Base-by-base conservation (phyloP, 2,113 vertebrate species). In the Acanthisitta chloris region DNA sequence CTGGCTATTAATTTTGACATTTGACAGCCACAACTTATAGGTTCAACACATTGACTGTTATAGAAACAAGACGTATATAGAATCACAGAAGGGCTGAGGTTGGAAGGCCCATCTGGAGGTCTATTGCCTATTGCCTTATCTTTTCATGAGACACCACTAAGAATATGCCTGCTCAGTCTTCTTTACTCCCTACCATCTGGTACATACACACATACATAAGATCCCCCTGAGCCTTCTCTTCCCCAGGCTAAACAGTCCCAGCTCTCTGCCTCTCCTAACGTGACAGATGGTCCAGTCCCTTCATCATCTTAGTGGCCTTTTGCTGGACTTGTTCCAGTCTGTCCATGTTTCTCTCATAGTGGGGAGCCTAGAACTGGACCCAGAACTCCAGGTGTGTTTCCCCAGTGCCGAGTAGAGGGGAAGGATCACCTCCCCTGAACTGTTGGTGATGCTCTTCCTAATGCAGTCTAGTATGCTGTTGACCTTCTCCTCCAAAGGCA, bases 131-230 rank as follows among this genome's bases (percentile, higher is more conserved):
- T 3, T 76, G 46, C 76, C 71, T 91, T 25, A 2, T 79, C 48
- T 80, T 83, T 71, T 82, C 66, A 82, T 20, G 48, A 90, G 29
- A 58, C 71, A 81, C 29, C 51, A 88, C 86, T 91, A 92, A 67
- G 61, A 90, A 86, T 54, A 79, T 38, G 86, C 43, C 65, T 8
- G 4, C 40, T 84, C 36, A 87, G 59, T 36, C 36, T 11, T 62
- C 59, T 86, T 80, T 86, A 64, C 78, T 84, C 73, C 51, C 26
- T 71, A 62, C 92, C 90, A 94, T 94, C 73, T 92, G 88, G 51
- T 71, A 72, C 19, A 58, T 7, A 33, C 20, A 40, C 29, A 84
- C 51, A 73, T n/a, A 80, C 10, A 0, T 38, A 72, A 86, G 58
- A 92, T 65, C 15, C 58, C 67, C 58, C 29, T 13, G 36, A 95